These are phyloP conservation scores for Hypotaenidia okinawae DNA, from an alignment of 2,797 vertebrate genomes.

Conservation along the genomic window DNA sequence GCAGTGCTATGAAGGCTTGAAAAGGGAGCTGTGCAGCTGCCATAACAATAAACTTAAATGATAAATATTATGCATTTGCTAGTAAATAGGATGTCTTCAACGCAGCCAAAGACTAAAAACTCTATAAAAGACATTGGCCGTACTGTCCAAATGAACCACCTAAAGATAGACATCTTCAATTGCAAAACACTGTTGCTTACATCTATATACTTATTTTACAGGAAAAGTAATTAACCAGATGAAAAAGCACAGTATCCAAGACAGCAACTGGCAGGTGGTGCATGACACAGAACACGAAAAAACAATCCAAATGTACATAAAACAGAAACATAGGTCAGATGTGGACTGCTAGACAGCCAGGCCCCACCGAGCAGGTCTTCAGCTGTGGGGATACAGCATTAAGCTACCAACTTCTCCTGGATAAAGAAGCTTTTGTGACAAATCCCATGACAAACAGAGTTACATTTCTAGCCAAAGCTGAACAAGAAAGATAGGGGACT, in stretches of 20 bases:
- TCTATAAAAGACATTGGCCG: background rate
- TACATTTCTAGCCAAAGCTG: background rate
- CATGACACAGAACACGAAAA: background rate
- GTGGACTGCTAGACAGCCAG: background rate
- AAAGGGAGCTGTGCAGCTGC: background rate
- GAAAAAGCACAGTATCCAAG: background rate
- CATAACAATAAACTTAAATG: background rate
- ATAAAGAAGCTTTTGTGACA: background rate
- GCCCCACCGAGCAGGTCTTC: background rate
- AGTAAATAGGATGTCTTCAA: background rate
- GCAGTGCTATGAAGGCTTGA: background rate
- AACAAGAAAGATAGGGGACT: background rate
- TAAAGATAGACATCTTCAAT: background rate
- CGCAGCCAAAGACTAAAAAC: background rate
- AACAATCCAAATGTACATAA: rapidly evolving
- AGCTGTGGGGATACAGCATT: rapidly evolving
- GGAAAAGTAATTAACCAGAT: background rate
- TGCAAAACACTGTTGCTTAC: background rate
- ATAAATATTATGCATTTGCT: background rate
- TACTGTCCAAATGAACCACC: background rate
- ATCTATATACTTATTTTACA: background rate
- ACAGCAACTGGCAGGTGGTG: background rate
- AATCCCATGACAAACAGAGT: rapidly evolving
- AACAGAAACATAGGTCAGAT: background rate
- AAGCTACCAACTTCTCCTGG: background rate